These are phyloP conservation scores for Spheniscus humboldti DNA, from an alignment of 2,797 vertebrate species.

Conservation along the genomic window DNA sequence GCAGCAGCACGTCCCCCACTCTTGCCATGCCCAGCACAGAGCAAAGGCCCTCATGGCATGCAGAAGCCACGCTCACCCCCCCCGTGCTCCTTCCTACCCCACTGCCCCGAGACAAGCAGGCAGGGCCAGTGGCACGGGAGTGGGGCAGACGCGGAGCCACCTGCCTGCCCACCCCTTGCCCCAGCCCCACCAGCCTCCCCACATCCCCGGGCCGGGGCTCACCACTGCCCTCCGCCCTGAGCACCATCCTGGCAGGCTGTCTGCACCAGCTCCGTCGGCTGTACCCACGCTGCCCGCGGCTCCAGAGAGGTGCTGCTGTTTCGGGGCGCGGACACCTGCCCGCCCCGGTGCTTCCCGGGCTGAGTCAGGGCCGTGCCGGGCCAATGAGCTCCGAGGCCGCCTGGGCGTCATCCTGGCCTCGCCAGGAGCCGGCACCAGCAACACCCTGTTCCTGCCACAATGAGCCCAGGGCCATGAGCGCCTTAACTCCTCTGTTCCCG, in stretches of 20 bases:
- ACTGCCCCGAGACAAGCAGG: fast-evolving
- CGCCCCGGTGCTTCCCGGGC: not conserved
- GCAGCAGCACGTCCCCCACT: fast-evolving
- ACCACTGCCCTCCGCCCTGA: not conserved
- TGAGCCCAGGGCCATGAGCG: not conserved
- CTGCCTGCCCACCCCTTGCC: fast-evolving
- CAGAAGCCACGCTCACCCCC: not conserved
- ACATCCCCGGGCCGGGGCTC: not conserved
- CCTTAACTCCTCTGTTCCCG: not conserved
- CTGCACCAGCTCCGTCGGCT: fast-evolving
- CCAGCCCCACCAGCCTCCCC: not conserved
- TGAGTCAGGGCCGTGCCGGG: not conserved
- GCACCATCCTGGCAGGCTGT: slow-evolving; percentile 36
- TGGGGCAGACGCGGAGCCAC: fast-evolving
- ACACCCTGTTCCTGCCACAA: slow-evolving; percentile 47
- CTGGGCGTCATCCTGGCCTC: not conserved
- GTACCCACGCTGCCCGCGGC: not conserved
- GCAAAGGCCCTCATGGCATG: fast-evolving
- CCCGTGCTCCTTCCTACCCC: not conserved
- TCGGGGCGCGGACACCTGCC: not conserved
- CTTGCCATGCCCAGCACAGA: fast-evolving
- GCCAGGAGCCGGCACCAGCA: not conserved
- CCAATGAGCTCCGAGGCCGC: slow-evolving; percentile 11
- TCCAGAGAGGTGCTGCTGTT: not conserved
- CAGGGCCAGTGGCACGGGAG: not conserved